Conservation (phyloP, 1,140 invertebrate genomes). For the Drosophila nebulosa region DNA sequence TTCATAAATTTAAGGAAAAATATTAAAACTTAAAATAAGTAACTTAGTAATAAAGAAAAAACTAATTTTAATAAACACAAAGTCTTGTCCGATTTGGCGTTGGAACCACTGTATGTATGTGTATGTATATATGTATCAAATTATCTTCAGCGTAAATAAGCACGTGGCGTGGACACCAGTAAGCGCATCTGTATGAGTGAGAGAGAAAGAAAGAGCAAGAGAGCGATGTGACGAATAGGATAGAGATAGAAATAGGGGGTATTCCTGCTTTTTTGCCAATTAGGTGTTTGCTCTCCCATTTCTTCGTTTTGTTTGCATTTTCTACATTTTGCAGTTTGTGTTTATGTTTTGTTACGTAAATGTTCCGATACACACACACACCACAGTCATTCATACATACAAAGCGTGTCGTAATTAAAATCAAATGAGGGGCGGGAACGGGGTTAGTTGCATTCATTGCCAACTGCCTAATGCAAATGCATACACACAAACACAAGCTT, state of each 20-base stretch:
- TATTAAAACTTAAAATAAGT: no score
- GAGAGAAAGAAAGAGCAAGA: not conserved
- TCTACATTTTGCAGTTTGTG: slow-evolving; percentile 30
- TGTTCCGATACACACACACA: slow-evolving; percentile 14
- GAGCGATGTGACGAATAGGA: not conserved
- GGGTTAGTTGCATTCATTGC: slow-evolving; percentile 9
- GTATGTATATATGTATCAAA: no score
- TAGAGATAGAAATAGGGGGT: not conserved
- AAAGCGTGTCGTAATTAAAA: not conserved
- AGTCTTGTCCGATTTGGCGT: no score
- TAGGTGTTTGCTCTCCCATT: slow-evolving; percentile 9
- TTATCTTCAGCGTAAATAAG: not conserved
- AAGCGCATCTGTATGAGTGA: not conserved
- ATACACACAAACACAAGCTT: slow-evolving; percentile 11
- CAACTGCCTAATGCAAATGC: slow-evolving; percentile 4
- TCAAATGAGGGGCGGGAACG: not conserved
- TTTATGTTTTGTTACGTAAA: slow-evolving; percentile 55
- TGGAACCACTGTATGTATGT: no score
- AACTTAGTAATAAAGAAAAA: no score
- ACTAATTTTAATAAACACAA: no score
- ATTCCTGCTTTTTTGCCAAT: not conserved
- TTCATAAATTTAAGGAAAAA: no score
- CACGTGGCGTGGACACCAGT: not conserved
- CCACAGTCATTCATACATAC: slow-evolving; percentile 1
- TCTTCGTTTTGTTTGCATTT: slow-evolving; percentile 20